A percentile compares a stretch with the other conserved stretches of the same genome.
Conservation (phyloP, 2,113 vertebrate species). For the Leptobrachium leishanense region DNA sequence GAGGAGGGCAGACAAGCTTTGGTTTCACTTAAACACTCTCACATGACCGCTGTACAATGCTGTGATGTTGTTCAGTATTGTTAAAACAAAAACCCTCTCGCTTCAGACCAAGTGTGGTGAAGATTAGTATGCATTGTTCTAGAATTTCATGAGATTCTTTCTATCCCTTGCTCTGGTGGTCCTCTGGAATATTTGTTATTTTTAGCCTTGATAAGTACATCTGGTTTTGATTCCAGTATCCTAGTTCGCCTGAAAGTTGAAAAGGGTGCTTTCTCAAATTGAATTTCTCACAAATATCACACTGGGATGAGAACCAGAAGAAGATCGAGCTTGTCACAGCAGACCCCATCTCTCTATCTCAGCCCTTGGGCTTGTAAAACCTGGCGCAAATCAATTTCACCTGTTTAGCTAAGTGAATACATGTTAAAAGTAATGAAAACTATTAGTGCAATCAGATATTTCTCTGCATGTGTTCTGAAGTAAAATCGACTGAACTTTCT, state of each 20-base stretch:
- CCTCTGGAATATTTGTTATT: constrained; percentile 90
- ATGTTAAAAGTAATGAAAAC: constrained; percentile 77
- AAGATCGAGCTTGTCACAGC: constrained; percentile 69
- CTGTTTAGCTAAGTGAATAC: constrained; percentile 80
- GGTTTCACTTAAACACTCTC: constrained; percentile 70
- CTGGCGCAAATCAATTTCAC: constrained; percentile 87
- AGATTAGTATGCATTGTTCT: constrained; percentile 66
- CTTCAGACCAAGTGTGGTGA: constrained; percentile 62
- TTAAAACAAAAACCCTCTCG: constrained; percentile 43
- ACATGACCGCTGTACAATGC: constrained; percentile 65
- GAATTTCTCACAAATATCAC: constrained; percentile 93
- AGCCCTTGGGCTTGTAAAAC: constrained; percentile 72
- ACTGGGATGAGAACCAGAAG: constrained; percentile 77
- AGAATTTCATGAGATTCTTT: constrained; percentile 65
- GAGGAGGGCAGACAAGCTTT: constrained; percentile 54
- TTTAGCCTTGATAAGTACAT: constrained; percentile 92
- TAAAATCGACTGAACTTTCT: constrained; percentile 72
- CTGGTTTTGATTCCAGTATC: constrained; percentile 96
- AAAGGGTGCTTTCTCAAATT: constrained; percentile 81
- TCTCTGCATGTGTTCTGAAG: constrained; percentile 64
- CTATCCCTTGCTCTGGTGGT: constrained; percentile 81
- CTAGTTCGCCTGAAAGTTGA: constrained; percentile 86
- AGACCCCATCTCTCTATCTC: constrained; percentile 64
- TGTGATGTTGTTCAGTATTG: constrained; percentile 64
- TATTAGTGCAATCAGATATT: constrained; percentile 71